phyloP scores from a whole-genome alignment of 2,113 vertebrate genomes.

The Microtus richardsoni region DNA sequence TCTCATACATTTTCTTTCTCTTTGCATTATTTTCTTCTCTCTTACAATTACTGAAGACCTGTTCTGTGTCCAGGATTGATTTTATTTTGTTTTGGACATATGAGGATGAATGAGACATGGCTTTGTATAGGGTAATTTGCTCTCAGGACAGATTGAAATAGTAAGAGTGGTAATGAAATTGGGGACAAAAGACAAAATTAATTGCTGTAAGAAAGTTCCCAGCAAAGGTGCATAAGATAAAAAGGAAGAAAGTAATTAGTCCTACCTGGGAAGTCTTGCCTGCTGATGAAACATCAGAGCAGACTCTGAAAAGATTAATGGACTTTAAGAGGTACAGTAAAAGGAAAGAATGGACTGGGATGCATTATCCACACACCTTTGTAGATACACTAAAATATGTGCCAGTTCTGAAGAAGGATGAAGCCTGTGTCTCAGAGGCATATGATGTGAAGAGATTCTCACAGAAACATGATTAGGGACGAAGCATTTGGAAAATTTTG shows the following conservation, averaged over 20 bases:
- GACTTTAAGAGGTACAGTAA: background rate
- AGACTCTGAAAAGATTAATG: background rate
- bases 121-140: background rate
- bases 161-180: background rate
- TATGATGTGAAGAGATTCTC: background rate
- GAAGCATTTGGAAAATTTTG: background rate
- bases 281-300: background rate
- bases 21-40: background rate
- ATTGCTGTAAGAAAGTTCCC: background rate
- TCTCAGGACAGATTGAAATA: background rate
- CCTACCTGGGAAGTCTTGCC: background rate
- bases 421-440: background rate
- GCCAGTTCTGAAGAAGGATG: background rate
- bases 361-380: background rate
- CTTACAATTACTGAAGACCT: background rate
- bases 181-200: background rate
- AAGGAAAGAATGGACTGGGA: background rate
- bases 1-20: background rate
- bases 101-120: background rate
- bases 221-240: background rate
- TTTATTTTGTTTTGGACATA: background rate
- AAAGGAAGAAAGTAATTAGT: background rate
- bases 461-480: background rate
- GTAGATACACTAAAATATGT: background rate
- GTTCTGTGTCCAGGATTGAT: background rate